Percentiles rank a stretch among this genome's conserved stretches.
These are phyloP conservation scores for Rhinogobius similis DNA, from an alignment of 2,113 vertebrate genomes.

Conservation along the genomic window DNA sequence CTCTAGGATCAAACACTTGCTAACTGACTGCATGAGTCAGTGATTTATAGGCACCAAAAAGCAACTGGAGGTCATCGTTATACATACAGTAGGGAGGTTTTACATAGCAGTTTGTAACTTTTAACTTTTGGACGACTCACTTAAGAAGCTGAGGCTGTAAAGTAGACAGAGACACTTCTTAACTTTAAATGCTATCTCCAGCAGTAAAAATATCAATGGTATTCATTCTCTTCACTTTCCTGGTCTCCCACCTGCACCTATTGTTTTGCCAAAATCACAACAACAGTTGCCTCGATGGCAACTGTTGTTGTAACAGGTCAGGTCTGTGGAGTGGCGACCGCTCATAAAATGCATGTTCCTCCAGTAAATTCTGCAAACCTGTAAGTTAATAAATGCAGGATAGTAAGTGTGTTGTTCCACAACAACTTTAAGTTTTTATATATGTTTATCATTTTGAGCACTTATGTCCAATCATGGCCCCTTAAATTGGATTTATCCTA, in stretches of 20 bases:
- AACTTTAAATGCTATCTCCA: slow-evolving; percentile 25
- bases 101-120: slow-evolving; percentile 43
- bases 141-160: slow-evolving; percentile 37
- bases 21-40: slow-evolving; percentile 47
- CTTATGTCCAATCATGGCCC: not conserved
- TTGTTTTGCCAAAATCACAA: too few species aligned
- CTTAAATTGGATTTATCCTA: not conserved
- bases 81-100: slow-evolving; percentile 46
- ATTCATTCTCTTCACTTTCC: not conserved
- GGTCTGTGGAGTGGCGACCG: too few species aligned
- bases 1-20: slow-evolving; percentile 68
- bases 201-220: not conserved
- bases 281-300: too few species aligned
- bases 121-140: slow-evolving; percentile 40
- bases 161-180: slow-evolving; percentile 39
- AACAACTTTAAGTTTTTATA: too few species aligned
- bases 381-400: too few species aligned
- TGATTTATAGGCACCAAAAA: slow-evolving; percentile 57
- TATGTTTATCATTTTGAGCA: too few species aligned
- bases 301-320: too few species aligned
- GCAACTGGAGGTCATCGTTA: slow-evolving; percentile 29
- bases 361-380: not conserved
- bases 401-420: too few species aligned
- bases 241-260: not conserved
- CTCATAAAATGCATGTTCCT: not conserved